phyloP scores from a whole-genome alignment of 1,140 invertebrate species.

The Amyelois transitella region DNA sequence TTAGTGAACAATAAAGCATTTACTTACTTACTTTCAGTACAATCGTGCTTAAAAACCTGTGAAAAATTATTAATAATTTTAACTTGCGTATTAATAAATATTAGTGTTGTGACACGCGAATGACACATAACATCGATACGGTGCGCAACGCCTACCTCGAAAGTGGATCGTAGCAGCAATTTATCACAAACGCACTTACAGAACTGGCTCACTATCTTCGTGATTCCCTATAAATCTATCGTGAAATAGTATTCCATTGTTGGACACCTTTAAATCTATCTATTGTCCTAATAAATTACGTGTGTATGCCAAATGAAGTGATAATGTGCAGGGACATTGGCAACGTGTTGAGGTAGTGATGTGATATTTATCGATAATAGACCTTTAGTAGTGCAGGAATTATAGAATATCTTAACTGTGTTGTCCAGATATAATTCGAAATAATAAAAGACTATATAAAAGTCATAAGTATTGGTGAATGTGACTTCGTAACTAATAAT shows the following conservation, averaged over 20 bases:
- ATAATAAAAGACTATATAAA: no score
- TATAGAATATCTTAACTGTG: no score
- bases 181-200: slow-evolving; percentile 36
- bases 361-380: slow-evolving; percentile 11
- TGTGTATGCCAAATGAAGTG: slow-evolving; percentile 53
- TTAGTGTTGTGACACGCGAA: neutral
- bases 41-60: no score
- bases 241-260: slow-evolving; percentile 45
- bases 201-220: slow-evolving; percentile 25
- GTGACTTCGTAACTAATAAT: no score
- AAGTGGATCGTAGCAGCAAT: slow-evolving; percentile 24
- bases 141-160: slow-evolving; percentile 12
- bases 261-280: slow-evolving; percentile 48
- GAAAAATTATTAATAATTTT: no score
- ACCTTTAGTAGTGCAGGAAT: neutral
- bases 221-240: slow-evolving; percentile 36
- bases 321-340: slow-evolving; percentile 48
- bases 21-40: no score
- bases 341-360: slow-evolving; percentile 33
- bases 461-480: no score
- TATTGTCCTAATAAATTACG: slow-evolving; percentile 48
- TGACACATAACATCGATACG: neutral
- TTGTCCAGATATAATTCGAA: neutral
- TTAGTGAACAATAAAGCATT: no score
- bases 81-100: neutral